phyloP scores from a whole-genome alignment of 2,888 invertebrate species.

The Pterostichus niger region DNA sequence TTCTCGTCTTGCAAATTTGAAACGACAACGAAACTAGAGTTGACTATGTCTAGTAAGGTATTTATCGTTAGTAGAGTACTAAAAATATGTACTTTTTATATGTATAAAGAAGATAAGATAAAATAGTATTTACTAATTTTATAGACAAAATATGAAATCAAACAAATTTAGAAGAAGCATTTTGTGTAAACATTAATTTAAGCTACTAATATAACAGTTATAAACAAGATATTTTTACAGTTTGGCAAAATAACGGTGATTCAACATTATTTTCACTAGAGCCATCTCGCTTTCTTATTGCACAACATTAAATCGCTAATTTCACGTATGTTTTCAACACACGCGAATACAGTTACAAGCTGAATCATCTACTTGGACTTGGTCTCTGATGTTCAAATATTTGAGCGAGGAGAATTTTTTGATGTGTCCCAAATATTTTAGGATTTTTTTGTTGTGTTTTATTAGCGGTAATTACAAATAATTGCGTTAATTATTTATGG shows the following conservation, averaged over 20 bases:
- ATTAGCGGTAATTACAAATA: conserved; percentile 43
- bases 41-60: no score
- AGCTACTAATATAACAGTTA: background rate
- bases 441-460: conserved; percentile 33
- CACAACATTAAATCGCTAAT: conserved; percentile 19
- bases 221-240: conserved; percentile 18
- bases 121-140: no score
- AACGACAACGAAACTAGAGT: no score
- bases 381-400: conserved; percentile 7
- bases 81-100: no score
- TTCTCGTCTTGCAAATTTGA: no score
- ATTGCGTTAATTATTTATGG: conserved; percentile 55
- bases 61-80: no score
- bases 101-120: no score
- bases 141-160: no score
- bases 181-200: no score
- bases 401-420: background rate
- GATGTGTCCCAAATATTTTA: conserved; percentile 35
- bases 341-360: conserved; percentile 17
- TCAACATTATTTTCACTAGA: conserved; percentile 35
- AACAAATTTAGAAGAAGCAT: no score
- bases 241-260: conserved; percentile 39
- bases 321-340: background rate
- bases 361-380: no score
- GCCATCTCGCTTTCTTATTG: conserved; percentile 42